phyloP scores from a whole-genome alignment of 2,113 vertebrate species.

The Tragelaphus scriptus region DNA sequence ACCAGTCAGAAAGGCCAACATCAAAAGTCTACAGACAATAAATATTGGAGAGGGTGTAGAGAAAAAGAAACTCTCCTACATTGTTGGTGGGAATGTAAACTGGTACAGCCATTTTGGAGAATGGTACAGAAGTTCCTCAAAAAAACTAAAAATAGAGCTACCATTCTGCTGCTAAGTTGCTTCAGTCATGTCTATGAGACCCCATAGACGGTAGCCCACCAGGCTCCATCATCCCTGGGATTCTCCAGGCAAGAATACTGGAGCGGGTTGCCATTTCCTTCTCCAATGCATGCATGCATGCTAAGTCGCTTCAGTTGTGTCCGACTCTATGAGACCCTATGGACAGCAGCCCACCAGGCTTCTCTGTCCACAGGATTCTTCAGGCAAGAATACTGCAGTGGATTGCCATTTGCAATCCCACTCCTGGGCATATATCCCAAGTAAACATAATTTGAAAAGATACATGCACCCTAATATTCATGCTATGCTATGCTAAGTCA shows the following conservation, averaged over 20 bases:
- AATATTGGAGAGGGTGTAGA: not conserved
- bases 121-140: not conserved
- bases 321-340: not conserved
- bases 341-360: not conserved
- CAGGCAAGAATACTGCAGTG: not conserved
- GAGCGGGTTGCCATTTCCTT: not conserved
- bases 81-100: not conserved
- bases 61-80: not conserved
- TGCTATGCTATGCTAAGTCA: no score
- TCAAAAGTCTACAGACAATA: not conserved
- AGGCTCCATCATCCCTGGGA: not conserved
- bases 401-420: not conserved
- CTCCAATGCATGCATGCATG: not conserved
- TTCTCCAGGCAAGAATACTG: not conserved
- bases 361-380: not conserved
- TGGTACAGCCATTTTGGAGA: not conserved
- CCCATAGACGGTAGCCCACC: fast-evolving
- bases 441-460: not conserved
- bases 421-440: not conserved
- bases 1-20: not conserved
- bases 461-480: not conserved
- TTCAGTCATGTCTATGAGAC: not conserved
- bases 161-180: not conserved
- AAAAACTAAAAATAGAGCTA: not conserved
- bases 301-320: not conserved